A percentile compares a stretch with the other conserved stretches of the same genome.
Evolutionary conservation across 2,888 invertebrate species (phyloP).

Genomic region (Taenaris catops): DNA sequence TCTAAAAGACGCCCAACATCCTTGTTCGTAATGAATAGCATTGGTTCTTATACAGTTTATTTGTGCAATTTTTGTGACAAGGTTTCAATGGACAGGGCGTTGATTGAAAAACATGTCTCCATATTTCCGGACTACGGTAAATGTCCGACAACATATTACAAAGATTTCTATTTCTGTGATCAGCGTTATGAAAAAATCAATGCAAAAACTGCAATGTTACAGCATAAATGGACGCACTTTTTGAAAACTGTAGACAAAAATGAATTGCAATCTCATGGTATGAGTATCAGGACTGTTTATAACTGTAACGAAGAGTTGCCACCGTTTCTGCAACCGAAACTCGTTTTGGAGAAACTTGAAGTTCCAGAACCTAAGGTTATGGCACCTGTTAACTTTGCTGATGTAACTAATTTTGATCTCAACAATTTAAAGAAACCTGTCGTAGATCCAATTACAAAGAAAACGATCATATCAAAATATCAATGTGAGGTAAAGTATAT

Average conservation of each 20-base stretch:
- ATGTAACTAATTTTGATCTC: conserved; percentile 12
- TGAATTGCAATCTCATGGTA: too few relatives aligned
- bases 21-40: too few relatives aligned
- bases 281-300: too few relatives aligned
- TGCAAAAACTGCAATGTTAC: conserved; percentile 52
- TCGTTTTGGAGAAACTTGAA: conserved; percentile 40
- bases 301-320: conserved; percentile 44
- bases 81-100: conserved; percentile 45
- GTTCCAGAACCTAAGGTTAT: conserved; percentile 18
- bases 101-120: conserved; percentile 43
- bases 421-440: conserved; percentile 34
- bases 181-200: conserved; percentile 54
- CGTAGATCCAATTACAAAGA: conserved; percentile 43
- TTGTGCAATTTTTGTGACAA: conserved; percentile 58
- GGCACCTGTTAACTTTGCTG: conserved; percentile 1
- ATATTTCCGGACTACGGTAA: conserved; percentile 50
- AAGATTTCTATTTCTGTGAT: conserved; percentile 59
- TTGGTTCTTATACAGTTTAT: conserved; percentile 41
- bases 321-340: conserved; percentile 37
- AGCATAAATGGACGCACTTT: conserved; percentile 65
- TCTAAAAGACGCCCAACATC: conserved; percentile 36
- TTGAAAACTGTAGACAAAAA: conserved; percentile 44
- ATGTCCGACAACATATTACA: conserved; percentile 48
- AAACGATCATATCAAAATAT: conserved; percentile 48
- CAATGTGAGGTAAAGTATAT: conserved; percentile 58